Evolutionary conservation across 2,113 vertebrate species (phyloP).

Genomic region (Siniperca chuatsi): DNA sequence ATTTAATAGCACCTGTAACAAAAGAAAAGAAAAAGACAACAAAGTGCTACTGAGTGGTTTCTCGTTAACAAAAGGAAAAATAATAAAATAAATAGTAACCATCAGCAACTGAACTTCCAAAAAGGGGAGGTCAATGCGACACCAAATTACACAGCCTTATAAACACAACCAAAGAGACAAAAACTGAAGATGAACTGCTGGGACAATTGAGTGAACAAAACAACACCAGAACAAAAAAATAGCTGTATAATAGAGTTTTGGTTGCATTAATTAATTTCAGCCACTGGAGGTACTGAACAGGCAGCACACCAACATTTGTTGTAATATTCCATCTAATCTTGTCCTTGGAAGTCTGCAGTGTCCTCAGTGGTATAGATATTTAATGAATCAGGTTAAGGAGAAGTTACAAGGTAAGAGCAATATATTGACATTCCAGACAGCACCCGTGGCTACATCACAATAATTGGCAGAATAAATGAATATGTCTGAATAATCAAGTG

Average conservation of each 20-base stretch:
- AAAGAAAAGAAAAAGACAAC: neutral
- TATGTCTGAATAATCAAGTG: constrained; percentile 58
- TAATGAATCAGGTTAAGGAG: constrained; percentile 59
- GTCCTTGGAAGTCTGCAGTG: constrained; percentile 11
- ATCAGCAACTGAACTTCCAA: constrained; percentile 15
- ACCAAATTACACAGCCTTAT: constrained; percentile 12
- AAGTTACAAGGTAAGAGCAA: constrained; percentile 28
- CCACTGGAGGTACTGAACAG: neutral
- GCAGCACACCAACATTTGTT: neutral
- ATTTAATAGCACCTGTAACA: neutral
- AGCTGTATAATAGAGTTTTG: neutral
- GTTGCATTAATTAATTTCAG: neutral
- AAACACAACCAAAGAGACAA: neutral
- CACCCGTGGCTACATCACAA: constrained; percentile 42
- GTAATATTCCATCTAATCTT: constrained; percentile 15
- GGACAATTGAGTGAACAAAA: neutral
- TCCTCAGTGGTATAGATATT: constrained; percentile 41
- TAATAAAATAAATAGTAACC: constrained; percentile 20
- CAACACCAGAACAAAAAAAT: neutral
- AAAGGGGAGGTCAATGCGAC: constrained; percentile 11
- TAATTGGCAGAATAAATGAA: constrained; percentile 72
- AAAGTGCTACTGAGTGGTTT: constrained; percentile 2
- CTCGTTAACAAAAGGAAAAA: neutral
- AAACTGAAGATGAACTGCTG: neutral
- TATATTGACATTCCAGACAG: constrained; percentile 54